A percentile compares a stretch with the other conserved stretches of the same genome.
These are phyloP conservation scores for Orgyia antiqua DNA, from an alignment of 2,888 invertebrate species.

Conservation along the genomic window DNA sequence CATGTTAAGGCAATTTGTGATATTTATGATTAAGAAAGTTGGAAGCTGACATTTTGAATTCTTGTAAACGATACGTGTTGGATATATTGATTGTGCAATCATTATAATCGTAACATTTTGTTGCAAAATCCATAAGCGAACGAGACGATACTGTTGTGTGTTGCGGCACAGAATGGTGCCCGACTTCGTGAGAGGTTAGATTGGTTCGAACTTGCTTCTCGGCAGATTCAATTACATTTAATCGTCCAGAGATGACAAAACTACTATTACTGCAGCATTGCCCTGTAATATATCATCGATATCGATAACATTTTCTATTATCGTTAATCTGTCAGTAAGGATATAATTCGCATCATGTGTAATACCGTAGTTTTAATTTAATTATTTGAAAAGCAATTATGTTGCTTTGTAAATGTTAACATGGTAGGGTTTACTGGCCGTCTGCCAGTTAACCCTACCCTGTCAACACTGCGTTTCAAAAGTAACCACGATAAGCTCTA, in stretches of 20 bases:
- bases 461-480: too few relatives aligned
- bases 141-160: slow-evolving; percentile 33
- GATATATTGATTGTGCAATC: slow-evolving; percentile 31
- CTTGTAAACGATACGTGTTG: slow-evolving; percentile 19
- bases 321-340: slow-evolving; percentile 26
- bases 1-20: slow-evolving; percentile 17
- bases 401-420: too few relatives aligned
- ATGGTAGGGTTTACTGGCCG: too few relatives aligned
- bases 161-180: slow-evolving; percentile 48
- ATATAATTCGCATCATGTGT: slow-evolving; percentile 24
- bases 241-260: slow-evolving; percentile 55
- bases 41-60: slow-evolving; percentile 20
- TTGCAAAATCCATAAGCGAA: slow-evolving; percentile 39
- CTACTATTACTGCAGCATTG: slow-evolving; percentile 32
- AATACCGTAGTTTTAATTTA: too few relatives aligned
- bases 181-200: slow-evolving; percentile 55
- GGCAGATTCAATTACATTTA: slow-evolving; percentile 58
- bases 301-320: slow-evolving; percentile 34
- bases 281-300: slow-evolving; percentile 30
- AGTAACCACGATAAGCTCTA: too few relatives aligned
- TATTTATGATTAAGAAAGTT: slow-evolving; percentile 12
- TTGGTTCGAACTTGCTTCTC: slow-evolving; percentile 45
- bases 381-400: too few relatives aligned
- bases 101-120: slow-evolving; percentile 37
- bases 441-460: too few relatives aligned